Evolutionary conservation across 2,888 invertebrate species (phyloP), one percentile per base, ranked within the genome.

Genomic region (Pammene aurita): DNA sequence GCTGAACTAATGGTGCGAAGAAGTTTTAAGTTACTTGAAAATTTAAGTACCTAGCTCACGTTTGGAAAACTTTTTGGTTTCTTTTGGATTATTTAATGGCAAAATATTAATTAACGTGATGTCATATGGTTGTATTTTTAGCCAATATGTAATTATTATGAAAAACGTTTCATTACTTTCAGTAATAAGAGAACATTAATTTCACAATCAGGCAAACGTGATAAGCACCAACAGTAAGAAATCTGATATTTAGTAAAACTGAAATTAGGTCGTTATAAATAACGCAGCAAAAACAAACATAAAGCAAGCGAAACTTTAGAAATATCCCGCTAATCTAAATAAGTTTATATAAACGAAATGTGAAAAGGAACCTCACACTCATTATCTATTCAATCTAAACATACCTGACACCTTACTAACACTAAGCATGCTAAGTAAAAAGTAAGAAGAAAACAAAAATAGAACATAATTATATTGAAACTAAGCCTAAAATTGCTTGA

Each of bases 351-450:
- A 74, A 75, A 77, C 78, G 77, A 78, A 76, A 77, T 74, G 75
- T 79, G 78, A 82, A 81, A 79, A 70, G 79, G 75, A 77, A 78
- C 77, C 76, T 74, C 71, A 70, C 74, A 75, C 77, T 83, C 80
- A 83, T 84, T 83, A 82, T 78, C 76, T 78, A 76, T 77, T 76
- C 77, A 80, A 83, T 82, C 80, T 79, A 80, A 83, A 80, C 79
- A 78, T 75, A 75, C 74, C 76, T 73, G 73, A 76, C 73, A 72
- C 68, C 67, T 50, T n/a, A 16, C 14, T 50, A 44, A 57, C n/a
- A 14, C 50, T 11, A 44, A 63, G 52, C n/a, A 52, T 38, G 7
- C 11, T 48, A 63, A 63, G 34, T 57, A 16, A 16, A 50, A 63
- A 7, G 4, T 7, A 5, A 11, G 5, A 44, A 42, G 14, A 26